Evolutionary conservation across 2,888 invertebrate genomes (phyloP).

Genomic region (Brachyptera risi): DNA sequence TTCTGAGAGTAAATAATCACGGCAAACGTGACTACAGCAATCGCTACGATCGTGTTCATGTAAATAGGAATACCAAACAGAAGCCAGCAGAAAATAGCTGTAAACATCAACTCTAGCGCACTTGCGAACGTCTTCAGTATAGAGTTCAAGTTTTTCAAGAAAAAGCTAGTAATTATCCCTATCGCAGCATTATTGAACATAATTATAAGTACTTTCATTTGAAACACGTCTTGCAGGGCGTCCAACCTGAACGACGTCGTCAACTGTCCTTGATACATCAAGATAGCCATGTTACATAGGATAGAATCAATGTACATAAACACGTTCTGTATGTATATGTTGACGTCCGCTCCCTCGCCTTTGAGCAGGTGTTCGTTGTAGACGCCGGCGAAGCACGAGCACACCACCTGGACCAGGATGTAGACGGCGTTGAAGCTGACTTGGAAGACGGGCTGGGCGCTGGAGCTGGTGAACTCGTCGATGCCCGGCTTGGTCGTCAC

Average conservation of each 20-base stretch:
- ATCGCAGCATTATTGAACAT: conserved; percentile 86
- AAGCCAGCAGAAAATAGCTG: conserved; percentile 81
- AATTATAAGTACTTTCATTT: conserved; percentile 71
- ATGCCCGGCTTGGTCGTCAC: conserved; percentile 39
- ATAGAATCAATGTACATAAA: conserved; percentile 96
- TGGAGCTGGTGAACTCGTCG: not conserved
- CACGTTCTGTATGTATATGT: conserved; percentile 89
- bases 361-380: conserved; percentile 94
- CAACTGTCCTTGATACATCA: conserved; percentile 63
- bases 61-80: conserved; percentile 83
- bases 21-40: conserved; percentile 75
- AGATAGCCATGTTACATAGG: conserved; percentile 75
- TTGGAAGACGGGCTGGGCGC: conserved; percentile 34
- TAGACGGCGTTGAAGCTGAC: conserved; percentile 43
- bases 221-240: conserved; percentile 54
- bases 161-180: conserved; percentile 91
- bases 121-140: conserved; percentile 95
- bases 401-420: conserved; percentile 62
- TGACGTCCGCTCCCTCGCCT: conserved; percentile 74
- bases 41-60: conserved; percentile 74
- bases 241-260: conserved; percentile 55
- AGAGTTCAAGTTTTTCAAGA: conserved; percentile 87
- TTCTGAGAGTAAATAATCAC: conserved; percentile 85
- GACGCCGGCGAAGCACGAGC: conserved; percentile 91
- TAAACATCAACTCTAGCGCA: conserved; percentile 85